Evolutionary conservation across 2,888 invertebrate species (phyloP), one percentile per base, ranked within the genome.

Genomic region (Drosophila rellima): DNA sequence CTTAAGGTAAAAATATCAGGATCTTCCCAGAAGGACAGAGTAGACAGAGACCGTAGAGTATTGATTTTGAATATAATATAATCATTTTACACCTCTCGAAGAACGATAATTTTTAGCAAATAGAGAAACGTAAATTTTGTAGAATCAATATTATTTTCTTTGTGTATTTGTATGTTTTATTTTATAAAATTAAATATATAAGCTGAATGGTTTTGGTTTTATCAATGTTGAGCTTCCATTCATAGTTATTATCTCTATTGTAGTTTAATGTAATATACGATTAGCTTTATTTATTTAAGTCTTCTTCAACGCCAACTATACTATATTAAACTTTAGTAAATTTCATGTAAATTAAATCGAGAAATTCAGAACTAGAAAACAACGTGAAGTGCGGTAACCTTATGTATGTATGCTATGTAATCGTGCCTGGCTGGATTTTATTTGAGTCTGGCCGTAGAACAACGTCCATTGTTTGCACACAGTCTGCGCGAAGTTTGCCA

Each of bases 401-500:
- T 23, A 40, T 10, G 15, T 29, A 47, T 3, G 29, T 7, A 2
- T 29, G 29, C 8, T n/a, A 26, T 26, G 26, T 26, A 26, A 13
- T 33, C 18, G 7, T 13, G 33, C 48, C 48, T 13, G n/a, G 6
- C 8, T 18, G n/a, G 1, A 13, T 7, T 33, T 48, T 48, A 31
- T 48, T 31, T 7, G 13, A 48, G 31, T 48, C 33, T n/a, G 4
- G 3, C 20, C 29, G 47, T 31, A 31, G 47, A 47, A 47, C 51
- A 31, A 69, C 39, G 71, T 74, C 54, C 80, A 80, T 88, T 89
- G 88, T 89, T 89, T 89, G 80, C 77, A 56, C 80, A 88, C 73
- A 70, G 88, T 89, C 88, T 89, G 87, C 78, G 75, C 74, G 59
- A 78, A 77, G 78, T 89, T 78, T 82, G 76, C 82, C 82, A 75